A percentile compares a stretch with the other conserved stretches of the same genome.
Conservation (phyloP, 2,113 vertebrate species). For the Leptocoma aspasia region DNA sequence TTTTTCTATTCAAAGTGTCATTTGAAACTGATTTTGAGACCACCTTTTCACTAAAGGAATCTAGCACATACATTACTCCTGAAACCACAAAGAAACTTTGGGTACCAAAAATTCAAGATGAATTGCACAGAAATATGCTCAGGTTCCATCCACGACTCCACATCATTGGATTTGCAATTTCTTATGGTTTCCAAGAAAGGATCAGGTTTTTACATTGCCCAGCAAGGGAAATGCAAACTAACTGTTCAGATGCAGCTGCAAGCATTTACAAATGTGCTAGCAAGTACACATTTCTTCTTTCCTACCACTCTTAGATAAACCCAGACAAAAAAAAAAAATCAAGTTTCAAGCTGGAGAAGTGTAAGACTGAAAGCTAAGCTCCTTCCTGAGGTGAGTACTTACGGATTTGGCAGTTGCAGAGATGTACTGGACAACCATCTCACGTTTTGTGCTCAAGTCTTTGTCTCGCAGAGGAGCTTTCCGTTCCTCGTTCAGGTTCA, state of each 20-base stretch:
- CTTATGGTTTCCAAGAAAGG: constrained; percentile 29
- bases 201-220: constrained; percentile 26
- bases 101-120: neutral
- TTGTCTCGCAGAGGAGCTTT: constrained; percentile 93
- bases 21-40: neutral
- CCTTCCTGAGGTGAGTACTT: constrained; percentile 73
- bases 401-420: constrained; percentile 97
- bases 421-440: constrained; percentile 99
- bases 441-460: constrained; percentile 90
- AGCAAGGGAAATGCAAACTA: constrained; percentile 19
- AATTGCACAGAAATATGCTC: constrained; percentile 8
- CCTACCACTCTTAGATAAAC: neutral
- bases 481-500: constrained; percentile 96
- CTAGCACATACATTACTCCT: neutral
- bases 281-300: neutral
- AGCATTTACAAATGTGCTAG: constrained; percentile 15
- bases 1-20: neutral
- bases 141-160: constrained; percentile 7
- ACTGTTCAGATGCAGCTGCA: constrained; percentile 26
- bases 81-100: neutral
- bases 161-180: neutral
- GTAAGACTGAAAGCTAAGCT: constrained; percentile 56
- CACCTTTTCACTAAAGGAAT: neutral
- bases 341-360: neutral
- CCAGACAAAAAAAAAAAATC: neutral